These are phyloP conservation scores for Mustelus asterias DNA, from an alignment of 2,113 vertebrate genomes.

Conservation along the genomic window DNA sequence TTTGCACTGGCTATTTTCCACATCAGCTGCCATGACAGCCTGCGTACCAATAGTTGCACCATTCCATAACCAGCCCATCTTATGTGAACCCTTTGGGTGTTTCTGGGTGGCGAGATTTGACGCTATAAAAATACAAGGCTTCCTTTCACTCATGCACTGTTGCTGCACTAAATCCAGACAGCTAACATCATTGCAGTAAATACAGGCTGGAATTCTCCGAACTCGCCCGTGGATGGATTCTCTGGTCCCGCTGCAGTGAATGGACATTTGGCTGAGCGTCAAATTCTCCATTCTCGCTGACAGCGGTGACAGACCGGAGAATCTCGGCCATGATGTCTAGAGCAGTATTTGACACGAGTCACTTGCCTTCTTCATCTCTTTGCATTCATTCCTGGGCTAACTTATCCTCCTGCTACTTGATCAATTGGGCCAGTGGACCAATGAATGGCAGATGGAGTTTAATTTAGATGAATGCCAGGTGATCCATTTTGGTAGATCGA, in stretches of 20 bases:
- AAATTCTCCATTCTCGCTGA: too few relatives aligned
- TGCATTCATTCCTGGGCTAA: not conserved
- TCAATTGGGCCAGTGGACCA: too few relatives aligned
- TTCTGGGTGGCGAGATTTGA: not conserved
- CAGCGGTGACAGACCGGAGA: too few relatives aligned
- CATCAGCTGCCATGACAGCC: not conserved
- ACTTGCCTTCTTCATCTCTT: not conserved
- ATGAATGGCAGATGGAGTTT: too few relatives aligned
- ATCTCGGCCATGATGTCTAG: not conserved
- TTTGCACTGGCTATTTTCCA: not conserved
- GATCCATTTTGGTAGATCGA: too few relatives aligned
- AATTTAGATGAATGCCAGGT: too few relatives aligned
- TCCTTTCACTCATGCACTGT: not conserved
- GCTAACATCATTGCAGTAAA: not conserved
- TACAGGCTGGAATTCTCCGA: too few relatives aligned
- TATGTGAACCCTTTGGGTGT: not conserved
- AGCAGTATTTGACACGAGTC: not conserved
- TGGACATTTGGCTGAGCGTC: too few relatives aligned
- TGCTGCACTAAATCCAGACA: not conserved
- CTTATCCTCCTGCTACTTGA: too few relatives aligned
- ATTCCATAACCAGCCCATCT: not conserved
- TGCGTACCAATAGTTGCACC: too few relatives aligned
- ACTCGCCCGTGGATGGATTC: too few relatives aligned
- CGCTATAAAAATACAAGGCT: not conserved
- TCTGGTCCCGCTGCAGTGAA: too few relatives aligned